Conservation (phyloP, 92 coral and sea anemone species). For the Chrysogorgia sp. region DNA sequence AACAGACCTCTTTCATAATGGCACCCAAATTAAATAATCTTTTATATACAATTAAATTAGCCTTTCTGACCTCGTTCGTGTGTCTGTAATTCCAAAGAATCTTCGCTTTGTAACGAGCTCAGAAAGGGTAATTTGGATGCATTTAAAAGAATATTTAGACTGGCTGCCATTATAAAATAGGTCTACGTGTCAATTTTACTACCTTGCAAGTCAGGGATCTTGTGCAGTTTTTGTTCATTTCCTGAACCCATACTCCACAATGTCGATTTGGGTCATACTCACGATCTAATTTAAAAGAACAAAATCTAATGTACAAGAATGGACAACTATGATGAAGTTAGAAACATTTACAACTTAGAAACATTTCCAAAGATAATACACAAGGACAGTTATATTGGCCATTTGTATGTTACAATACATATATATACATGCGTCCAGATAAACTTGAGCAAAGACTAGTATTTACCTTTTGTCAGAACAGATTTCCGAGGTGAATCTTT, state of each 20-base stretch:
- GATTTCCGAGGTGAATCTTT: slow-evolving; percentile 90
- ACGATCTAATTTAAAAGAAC: slow-evolving; percentile 62
- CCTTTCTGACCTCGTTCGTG: too few relatives aligned
- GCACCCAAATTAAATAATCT: too few relatives aligned
- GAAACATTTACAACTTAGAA: neutral
- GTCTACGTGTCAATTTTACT: neutral
- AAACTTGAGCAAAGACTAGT: neutral
- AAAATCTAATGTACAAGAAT: neutral
- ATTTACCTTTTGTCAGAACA: slow-evolving; percentile 88
- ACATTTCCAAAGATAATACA: neutral
- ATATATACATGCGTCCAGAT: neutral
- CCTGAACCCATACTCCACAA: slow-evolving; percentile 98
- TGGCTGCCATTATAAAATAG: too few relatives aligned
- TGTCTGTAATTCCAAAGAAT: too few relatives aligned
- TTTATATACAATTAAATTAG: too few relatives aligned
- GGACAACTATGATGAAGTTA: neutral
- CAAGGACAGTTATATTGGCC: neutral
- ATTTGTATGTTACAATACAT: neutral
- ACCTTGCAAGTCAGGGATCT: slow-evolving; percentile 98
- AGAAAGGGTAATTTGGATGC: too few relatives aligned
- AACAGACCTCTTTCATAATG: too few relatives aligned
- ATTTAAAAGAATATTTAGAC: too few relatives aligned
- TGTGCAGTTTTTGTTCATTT: slow-evolving; percentile 90
- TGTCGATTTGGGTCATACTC: slow-evolving; percentile 99
- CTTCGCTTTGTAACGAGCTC: too few relatives aligned